A percentile compares a stretch with the other conserved stretches of the same genome.
Evolutionary conservation across 1,140 invertebrate species (phyloP).

Genomic region (Myzus persicae): DNA sequence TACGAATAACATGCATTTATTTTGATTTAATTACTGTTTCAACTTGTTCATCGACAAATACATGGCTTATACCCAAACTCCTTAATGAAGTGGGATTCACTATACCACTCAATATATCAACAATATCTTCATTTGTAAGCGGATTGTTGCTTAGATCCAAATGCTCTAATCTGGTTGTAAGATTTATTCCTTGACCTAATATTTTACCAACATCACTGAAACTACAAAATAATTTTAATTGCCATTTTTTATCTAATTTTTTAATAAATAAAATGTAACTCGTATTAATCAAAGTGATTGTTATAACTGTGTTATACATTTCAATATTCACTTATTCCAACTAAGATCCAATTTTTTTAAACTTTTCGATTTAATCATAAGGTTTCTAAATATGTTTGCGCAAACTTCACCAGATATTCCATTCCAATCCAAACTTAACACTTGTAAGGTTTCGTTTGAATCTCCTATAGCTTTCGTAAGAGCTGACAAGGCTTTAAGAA

Average conservation of each 20-base stretch:
- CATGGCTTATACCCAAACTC: not conserved
- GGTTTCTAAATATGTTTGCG: slow-evolving; percentile 14
- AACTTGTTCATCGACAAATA: slow-evolving; percentile 20
- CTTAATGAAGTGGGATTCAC: not conserved
- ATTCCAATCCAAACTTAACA: slow-evolving; percentile 23
- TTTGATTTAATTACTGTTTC: not conserved
- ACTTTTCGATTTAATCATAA: not conserved
- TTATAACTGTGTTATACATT: not conserved
- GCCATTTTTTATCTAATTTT: not conserved
- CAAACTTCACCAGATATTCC: slow-evolving; percentile 14
- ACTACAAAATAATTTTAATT: not conserved
- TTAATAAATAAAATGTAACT: not conserved
- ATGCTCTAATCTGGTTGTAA: not conserved
- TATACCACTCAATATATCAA: slow-evolving; percentile 7
- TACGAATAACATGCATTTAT: not conserved
- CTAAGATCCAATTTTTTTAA: slow-evolving; percentile 40
- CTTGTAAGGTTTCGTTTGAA: slow-evolving; percentile 21
- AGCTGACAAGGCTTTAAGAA: not conserved
- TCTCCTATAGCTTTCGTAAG: not conserved
- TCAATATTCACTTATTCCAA: slow-evolving; percentile 36
- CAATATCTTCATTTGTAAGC: not conserved
- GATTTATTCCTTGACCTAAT: slow-evolving; percentile 32
- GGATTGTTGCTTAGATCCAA: slow-evolving; percentile 41
- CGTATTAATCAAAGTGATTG: not conserved
- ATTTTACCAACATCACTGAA: slow-evolving; percentile 33